A percentile compares a stretch with the other conserved stretches of the same genome.
Conservation (phyloP, 2,888 invertebrate genomes). For the Leptopilina myrica region DNA sequence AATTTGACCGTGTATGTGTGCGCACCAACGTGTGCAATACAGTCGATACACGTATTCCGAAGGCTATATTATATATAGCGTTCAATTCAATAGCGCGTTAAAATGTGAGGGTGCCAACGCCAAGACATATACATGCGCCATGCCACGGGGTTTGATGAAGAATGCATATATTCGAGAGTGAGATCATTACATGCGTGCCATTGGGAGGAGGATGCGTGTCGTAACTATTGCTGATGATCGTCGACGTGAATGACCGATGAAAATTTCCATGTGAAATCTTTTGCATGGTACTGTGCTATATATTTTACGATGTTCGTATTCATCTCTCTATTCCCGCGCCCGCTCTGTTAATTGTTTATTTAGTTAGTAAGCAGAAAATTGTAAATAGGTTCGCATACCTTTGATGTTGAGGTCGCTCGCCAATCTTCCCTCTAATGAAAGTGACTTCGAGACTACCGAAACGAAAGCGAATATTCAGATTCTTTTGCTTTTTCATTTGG, state of each 20-base stretch:
- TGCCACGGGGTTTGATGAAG: conserved; percentile 61
- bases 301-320: conserved; percentile 45
- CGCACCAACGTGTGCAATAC: conserved; percentile 53
- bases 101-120: conserved; percentile 58
- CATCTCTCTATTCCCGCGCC: conserved; percentile 28
- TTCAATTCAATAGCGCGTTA: conserved; percentile 61
- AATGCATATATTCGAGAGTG: conserved; percentile 47
- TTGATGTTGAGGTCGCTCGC: conserved; percentile 31
- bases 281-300: conserved; percentile 46
- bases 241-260: conserved; percentile 24
- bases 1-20: conserved; percentile 55
- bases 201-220: conserved; percentile 15
- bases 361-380: conserved; percentile 39
- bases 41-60: conserved; percentile 53
- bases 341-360: conserved; percentile 35
- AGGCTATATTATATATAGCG: conserved; percentile 51
- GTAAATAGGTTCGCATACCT: conserved; percentile 35
- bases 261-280: conserved; percentile 39
- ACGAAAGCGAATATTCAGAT: conserved; percentile 31
- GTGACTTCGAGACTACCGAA: conserved; percentile 25
- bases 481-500: neutral
- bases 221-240: conserved; percentile 29
- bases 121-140: conserved; percentile 58
- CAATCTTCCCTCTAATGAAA: conserved; percentile 17
- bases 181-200: conserved; percentile 54